Evolutionary conservation across 1,140 invertebrate species (phyloP), one percentile per base, ranked within the genome.

Genomic region (Branchinecta lindahli): DNA sequence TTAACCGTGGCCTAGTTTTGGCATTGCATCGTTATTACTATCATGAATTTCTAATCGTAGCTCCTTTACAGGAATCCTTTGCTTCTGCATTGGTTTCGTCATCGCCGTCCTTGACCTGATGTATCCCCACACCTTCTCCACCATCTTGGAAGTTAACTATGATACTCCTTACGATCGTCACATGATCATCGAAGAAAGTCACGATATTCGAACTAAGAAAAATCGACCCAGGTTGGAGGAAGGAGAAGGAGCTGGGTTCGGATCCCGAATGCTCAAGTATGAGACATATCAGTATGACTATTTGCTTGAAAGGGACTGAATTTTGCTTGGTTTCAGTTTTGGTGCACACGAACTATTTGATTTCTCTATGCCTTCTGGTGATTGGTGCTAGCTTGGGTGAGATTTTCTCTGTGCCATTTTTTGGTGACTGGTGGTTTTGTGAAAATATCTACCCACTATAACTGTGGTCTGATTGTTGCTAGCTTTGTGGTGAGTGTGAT

Each of bases 91-190:
- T 2, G 92, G 92, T 5, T 77, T 88, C 3, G 77, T 90, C 21
- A 90, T 94, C 70, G 87, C 90, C 3, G 83, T 86, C 0, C 83
- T 94, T 33, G 92, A 95, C 77, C 81, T 91, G 75, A 84, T 92
- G 45, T 94, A 88, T 80, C 92, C 92, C 8, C 89, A 94, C 78
- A 87, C 87, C 74, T 96, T 95, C 80, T 92, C 91, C 12, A 94
- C 92, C 0, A 89, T 94, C 68, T 79, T 96, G 61, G 92, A 96
- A 77, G 90, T 96, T 15, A 91, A 96, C 79, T 94, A 94, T 76
- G 92, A 92, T 75, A 95, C 92, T 0, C 92, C 92, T 0, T 94
- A 94, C 73, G 91, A 94, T 77, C 81, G 91, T 46, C 91, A 94
- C 77, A 90, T 93, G 20, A 92, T 94, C 21, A 89, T 94, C 67